These are phyloP conservation scores for Astreopora myriophthalma DNA, from an alignment of 64 coral and sea anemone species.

Conservation along the genomic window DNA sequence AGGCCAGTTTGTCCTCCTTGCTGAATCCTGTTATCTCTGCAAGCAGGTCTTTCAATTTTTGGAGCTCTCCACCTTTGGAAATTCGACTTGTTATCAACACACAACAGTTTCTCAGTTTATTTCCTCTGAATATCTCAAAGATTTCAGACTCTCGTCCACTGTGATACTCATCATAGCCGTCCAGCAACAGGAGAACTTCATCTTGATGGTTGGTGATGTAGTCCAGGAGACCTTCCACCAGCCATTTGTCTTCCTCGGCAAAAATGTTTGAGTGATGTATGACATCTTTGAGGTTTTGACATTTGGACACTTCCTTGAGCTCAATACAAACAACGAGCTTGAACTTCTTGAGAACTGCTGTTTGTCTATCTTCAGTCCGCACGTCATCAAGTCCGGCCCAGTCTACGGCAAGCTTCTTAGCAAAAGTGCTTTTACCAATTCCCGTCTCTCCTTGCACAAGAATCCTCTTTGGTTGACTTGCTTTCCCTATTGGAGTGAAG, in stretches of 20 bases:
- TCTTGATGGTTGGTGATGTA: neutral
- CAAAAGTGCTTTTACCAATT: neutral
- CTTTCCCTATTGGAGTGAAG: neutral
- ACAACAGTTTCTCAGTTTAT: neutral
- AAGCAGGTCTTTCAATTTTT: neutral
- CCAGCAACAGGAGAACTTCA: neutral
- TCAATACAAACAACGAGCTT: neutral
- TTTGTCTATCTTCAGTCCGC: neutral
- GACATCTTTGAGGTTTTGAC: neutral
- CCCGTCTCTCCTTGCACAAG: neutral
- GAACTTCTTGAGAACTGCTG: neutral
- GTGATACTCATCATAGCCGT: neutral
- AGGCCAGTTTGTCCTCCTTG: neutral
- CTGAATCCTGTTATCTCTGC: neutral
- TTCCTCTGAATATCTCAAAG: neutral
- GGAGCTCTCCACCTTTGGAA: neutral
- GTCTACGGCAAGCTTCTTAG: neutral
- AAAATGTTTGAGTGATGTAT: neutral
- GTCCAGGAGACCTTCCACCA: neutral
- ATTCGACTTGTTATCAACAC: neutral
- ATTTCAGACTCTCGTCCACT: neutral
- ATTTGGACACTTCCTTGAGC: neutral
- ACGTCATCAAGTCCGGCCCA: neutral
- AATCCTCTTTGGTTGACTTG: neutral
- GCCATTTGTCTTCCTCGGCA: neutral